These are phyloP conservation scores for Crocidura indochinensis DNA, from an alignment of 2,797 vertebrate species.

Conservation along the genomic window DNA sequence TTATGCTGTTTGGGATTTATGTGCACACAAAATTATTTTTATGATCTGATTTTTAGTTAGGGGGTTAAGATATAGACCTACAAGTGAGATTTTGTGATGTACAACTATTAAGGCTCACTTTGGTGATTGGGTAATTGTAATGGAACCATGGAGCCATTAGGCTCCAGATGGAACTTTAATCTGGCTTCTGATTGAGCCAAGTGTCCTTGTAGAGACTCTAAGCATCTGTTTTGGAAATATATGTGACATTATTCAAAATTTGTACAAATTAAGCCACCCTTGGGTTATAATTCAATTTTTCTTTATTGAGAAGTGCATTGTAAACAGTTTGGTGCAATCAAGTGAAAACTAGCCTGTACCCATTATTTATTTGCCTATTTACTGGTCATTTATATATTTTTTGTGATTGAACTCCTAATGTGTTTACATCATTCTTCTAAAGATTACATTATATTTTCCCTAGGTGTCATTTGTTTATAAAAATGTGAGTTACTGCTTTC, in stretches of 20 bases:
- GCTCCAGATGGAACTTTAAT: slow-evolving; percentile 92
- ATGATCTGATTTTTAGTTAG: slow-evolving; percentile 53
- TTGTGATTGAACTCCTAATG: slow-evolving; percentile 74
- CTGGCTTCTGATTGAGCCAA: slow-evolving; percentile 90
- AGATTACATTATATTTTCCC: slow-evolving; percentile 73
- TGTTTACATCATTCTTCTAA: slow-evolving; percentile 66
- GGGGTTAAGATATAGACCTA: slow-evolving; percentile 70
- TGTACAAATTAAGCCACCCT: slow-evolving; percentile 91
- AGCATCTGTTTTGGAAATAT: slow-evolving; percentile 92
- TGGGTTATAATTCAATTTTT: slow-evolving; percentile 91
- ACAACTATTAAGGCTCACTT: slow-evolving; percentile 85
- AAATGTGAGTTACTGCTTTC: slow-evolving; percentile 67
- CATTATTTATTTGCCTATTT: slow-evolving; percentile 85
- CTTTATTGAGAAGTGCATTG: slow-evolving; percentile 90
- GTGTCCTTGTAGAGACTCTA: slow-evolving; percentile 91
- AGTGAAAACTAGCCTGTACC: slow-evolving; percentile 83
- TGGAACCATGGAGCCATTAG: slow-evolving; percentile 88
- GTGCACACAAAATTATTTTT: slow-evolving; percentile 46
- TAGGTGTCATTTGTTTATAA: slow-evolving; percentile 60
- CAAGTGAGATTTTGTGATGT: slow-evolving; percentile 71
- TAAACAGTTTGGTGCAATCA: slow-evolving; percentile 87
- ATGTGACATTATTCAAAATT: slow-evolving; percentile 92
- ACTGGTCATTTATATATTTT: slow-evolving; percentile 79
- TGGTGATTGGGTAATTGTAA: slow-evolving; percentile 90
- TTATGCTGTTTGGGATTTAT: background rate